phyloP scores from a whole-genome alignment of 2,113 vertebrate genomes.

The Nasalis larvatus region DNA sequence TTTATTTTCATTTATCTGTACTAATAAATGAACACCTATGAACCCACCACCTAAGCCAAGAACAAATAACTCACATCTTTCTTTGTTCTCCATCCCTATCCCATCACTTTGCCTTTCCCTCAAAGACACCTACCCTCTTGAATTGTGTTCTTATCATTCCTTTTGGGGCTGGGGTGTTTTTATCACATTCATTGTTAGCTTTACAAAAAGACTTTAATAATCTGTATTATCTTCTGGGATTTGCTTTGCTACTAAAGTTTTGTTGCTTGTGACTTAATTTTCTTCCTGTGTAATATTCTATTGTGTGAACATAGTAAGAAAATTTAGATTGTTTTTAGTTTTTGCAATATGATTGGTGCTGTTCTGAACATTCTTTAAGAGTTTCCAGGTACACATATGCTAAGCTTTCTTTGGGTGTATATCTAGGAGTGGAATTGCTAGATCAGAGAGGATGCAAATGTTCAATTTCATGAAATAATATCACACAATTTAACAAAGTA shows the following conservation, averaged over 20 bases:
- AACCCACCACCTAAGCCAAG: background rate
- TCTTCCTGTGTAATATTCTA: background rate
- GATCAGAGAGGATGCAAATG: background rate
- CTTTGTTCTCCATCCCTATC: background rate
- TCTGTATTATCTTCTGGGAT: background rate
- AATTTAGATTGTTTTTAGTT: slow-evolving; percentile 24
- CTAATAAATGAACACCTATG: background rate
- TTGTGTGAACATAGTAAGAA: background rate
- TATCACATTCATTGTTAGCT: background rate
- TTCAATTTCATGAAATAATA: background rate
- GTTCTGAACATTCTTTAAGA: background rate
- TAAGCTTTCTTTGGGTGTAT: background rate
- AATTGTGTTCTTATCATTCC: slow-evolving; percentile 26
- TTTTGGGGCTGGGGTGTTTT: background rate
- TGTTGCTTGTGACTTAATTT: background rate
- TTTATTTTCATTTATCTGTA: background rate
- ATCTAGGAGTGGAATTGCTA: background rate
- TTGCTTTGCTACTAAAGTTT: background rate
- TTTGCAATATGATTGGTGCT: background rate
- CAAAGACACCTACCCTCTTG: background rate
- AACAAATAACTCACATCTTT: slow-evolving; percentile 1
- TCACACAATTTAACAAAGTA: background rate
- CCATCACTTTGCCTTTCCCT: background rate
- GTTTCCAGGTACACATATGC: background rate
- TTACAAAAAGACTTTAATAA: background rate